Base-by-base conservation (phyloP, 2,113 vertebrate species). In the Natator depressus region DNA sequence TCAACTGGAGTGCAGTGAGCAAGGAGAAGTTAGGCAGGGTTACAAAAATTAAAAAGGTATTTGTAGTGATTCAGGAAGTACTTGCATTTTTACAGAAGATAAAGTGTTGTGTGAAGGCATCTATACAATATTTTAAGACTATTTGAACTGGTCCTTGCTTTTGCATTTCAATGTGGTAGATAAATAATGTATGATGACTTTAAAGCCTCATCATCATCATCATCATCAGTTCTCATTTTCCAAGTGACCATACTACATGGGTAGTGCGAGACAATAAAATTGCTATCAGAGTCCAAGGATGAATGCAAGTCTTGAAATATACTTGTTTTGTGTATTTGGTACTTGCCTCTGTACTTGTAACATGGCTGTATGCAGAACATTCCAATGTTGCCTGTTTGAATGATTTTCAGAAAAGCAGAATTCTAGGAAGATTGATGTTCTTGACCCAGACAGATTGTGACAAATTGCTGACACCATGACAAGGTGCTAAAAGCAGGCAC, bases 141-240 rank as follows among this genome's bases (percentile, higher is more conserved):
- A 38, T 94, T 95, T 94, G 87, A 92, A 57, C 53, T 83, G 86
- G 47, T 50, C 8, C 22, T 93, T 38, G 51, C 54, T 95, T 81
- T 93, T 84, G n/a, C 17, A 14, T 93, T 91, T 94, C 46, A 80
- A 10, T 92, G 85, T 22, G 38, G 55, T 49, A 16, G 89, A 80
- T 95, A 92, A 87, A 78, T 87, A 97, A 89, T 91, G 76, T n/a
- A 93, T 87, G 4, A 20, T 75, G 49, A 86, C 8, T 80, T 82
- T 87, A 94, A 93, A 96, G 65, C 65, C 90, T 42, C 69, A 62
- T 91, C 10, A 54, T 89, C 88, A 85, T 42, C 69, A 62, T 91
- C 10, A 54, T 95, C 85, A 94, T 96, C 42, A 62, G 95, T 96
- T 96, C 88, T 91, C 95, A 96, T 96, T 93, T 94, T 94, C 91